Evolutionary conservation across 2,113 vertebrate genomes (phyloP).

Genomic region (Myanophis thanlyinensis): DNA sequence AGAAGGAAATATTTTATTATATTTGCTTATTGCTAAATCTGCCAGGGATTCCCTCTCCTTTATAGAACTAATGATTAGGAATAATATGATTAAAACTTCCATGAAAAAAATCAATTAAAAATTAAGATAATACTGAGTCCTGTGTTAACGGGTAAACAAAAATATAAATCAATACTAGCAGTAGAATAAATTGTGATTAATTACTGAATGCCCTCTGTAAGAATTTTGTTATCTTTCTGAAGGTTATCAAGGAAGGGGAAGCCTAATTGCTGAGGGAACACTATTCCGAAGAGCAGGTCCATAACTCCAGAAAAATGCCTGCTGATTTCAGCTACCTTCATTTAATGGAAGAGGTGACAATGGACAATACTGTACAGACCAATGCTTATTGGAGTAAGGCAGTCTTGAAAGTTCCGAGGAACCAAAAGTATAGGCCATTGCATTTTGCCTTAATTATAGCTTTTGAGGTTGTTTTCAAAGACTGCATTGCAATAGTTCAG

Average conservation of each 20-base stretch:
- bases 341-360: background rate
- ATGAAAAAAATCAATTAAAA: background rate
- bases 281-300: background rate
- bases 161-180: background rate
- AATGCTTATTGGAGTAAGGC: background rate
- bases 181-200: background rate
- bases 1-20: too few species aligned
- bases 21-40: background rate
- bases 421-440: background rate
- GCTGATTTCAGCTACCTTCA: background rate
- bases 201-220: background rate
- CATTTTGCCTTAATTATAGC: background rate
- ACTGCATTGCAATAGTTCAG: background rate
- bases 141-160: background rate
- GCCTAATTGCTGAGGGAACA: background rate
- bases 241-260: background rate
- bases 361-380: background rate
- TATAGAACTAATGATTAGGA: background rate
- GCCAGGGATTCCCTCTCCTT: background rate
- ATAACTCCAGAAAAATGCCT: background rate
- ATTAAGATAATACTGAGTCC: background rate
- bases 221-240: background rate
- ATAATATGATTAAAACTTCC: background rate
- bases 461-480: background rate
- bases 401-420: background rate